Evolutionary conservation across 2,888 invertebrate genomes (phyloP).

Genomic region (Rhogogaster chlorosoma): DNA sequence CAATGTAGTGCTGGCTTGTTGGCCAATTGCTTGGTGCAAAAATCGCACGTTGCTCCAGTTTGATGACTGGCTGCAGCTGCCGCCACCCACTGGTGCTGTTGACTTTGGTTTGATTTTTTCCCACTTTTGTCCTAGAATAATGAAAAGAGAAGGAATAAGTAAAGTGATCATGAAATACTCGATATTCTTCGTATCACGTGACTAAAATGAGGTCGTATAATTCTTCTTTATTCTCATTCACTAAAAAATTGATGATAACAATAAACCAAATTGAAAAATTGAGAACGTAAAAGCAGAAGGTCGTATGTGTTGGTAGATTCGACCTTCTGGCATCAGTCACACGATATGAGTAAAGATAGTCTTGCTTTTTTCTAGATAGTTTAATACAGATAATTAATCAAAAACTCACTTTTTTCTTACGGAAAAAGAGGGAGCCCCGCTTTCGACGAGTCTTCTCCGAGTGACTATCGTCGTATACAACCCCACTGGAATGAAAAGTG

Average conservation of each 20-base stretch:
- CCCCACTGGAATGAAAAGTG: slow-evolving; percentile 60
- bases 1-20: slow-evolving; percentile 92
- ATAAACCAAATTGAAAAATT: too few relatives aligned
- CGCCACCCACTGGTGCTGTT: slow-evolving; percentile 86
- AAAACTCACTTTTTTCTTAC: slow-evolving; percentile 90
- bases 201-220: too few relatives aligned
- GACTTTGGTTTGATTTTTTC: slow-evolving; percentile 79
- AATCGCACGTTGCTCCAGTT: slow-evolving; percentile 86
- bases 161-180: slow-evolving; percentile 53
- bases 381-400: not conserved
- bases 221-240: too few relatives aligned
- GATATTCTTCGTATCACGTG: slow-evolving; percentile 74
- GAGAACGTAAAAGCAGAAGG: too few relatives aligned
- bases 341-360: slow-evolving; percentile 68
- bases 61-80: slow-evolving; percentile 81
- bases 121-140: slow-evolving; percentile 86
- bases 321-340: too few relatives aligned
- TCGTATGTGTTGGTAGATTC: too few relatives aligned
- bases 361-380: slow-evolving; percentile 69
- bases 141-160: slow-evolving; percentile 40
- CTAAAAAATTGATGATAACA: too few relatives aligned
- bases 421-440: slow-evolving; percentile 93
- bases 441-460: slow-evolving; percentile 90
- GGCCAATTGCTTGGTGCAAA: slow-evolving; percentile 87
- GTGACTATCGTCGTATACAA: slow-evolving; percentile 83